Conservation (phyloP, 2,888 invertebrate genomes). For the Ischnus inquisitorius region DNA sequence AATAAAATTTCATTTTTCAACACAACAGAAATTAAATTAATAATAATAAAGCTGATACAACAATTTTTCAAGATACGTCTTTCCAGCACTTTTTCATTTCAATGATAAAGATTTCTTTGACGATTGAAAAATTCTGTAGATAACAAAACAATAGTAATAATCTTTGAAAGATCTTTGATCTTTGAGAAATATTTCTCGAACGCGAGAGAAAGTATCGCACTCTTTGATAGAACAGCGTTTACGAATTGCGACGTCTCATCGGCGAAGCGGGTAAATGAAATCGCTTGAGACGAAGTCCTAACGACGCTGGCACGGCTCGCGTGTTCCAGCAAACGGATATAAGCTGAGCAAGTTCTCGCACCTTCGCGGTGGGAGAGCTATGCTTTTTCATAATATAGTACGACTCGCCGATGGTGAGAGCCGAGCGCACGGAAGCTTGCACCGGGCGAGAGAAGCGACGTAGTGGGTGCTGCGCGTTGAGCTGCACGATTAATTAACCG, state of each 20-base stretch:
- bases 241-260: neutral
- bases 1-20: too few species aligned
- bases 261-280: neutral
- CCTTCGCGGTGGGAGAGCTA: constrained; percentile 6
- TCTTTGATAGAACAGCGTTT: neutral
- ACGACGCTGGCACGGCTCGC: neutral
- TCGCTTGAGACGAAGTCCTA: neutral
- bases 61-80: neutral
- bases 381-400: neutral
- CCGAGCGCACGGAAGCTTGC: constrained; percentile 32
- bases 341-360: neutral
- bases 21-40: too few species aligned
- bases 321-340: neutral
- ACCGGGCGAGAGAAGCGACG: constrained; percentile 43
- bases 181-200: neutral
- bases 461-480: constrained; percentile 45
- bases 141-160: too few species aligned
- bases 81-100: neutral
- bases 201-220: neutral
- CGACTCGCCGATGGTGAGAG: constrained; percentile 6
- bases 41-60: too few species aligned
- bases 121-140: too few species aligned
- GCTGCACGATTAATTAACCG: constrained; percentile 77
- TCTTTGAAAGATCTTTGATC: too few species aligned
- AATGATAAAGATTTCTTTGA: too few species aligned